phyloP scores from a whole-genome alignment of 2,113 vertebrate genomes.

The Morone saxatilis region DNA sequence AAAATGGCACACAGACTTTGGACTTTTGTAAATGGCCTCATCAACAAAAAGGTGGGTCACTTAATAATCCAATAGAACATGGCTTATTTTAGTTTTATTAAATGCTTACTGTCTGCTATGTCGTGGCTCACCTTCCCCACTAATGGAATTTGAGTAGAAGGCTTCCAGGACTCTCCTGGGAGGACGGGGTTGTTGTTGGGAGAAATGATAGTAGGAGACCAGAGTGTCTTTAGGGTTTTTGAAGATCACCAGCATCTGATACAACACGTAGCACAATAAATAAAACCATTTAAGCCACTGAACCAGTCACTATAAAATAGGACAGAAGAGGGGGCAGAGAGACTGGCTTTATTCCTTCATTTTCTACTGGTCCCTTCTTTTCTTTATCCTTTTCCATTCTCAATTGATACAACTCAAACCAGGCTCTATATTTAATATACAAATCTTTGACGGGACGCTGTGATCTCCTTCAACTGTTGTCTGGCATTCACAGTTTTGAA shows the following conservation, averaged over 20 bases:
- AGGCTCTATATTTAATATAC: too few species aligned
- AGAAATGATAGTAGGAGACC: conserved; percentile 88
- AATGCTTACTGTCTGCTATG: too few species aligned
- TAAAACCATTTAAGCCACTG: not conserved
- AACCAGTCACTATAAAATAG: not conserved
- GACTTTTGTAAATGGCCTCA: too few species aligned
- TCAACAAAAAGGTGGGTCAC: too few species aligned
- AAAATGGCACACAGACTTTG: not conserved
- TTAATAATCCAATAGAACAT: too few species aligned
- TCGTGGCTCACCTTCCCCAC: conserved; percentile 81
- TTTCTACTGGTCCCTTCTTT: too few species aligned
- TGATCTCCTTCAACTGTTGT: not conserved
- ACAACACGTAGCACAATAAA: not conserved
- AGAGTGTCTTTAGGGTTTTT: conserved; percentile 88
- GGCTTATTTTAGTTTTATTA: too few species aligned
- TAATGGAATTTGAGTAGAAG: conserved; percentile 86
- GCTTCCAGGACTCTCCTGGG: conserved; percentile 84
- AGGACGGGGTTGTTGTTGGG: conserved; percentile 81
- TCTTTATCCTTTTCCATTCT: too few species aligned
- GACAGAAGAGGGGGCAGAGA: too few species aligned
- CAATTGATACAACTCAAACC: too few species aligned
- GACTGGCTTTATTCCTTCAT: too few species aligned
- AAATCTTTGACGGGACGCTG: not conserved
- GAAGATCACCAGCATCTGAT: conserved; percentile 88
- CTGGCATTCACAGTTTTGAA: too few species aligned